Evolutionary conservation across 1,140 invertebrate genomes (phyloP).

Genomic region (Brachionus rotundiformis): DNA sequence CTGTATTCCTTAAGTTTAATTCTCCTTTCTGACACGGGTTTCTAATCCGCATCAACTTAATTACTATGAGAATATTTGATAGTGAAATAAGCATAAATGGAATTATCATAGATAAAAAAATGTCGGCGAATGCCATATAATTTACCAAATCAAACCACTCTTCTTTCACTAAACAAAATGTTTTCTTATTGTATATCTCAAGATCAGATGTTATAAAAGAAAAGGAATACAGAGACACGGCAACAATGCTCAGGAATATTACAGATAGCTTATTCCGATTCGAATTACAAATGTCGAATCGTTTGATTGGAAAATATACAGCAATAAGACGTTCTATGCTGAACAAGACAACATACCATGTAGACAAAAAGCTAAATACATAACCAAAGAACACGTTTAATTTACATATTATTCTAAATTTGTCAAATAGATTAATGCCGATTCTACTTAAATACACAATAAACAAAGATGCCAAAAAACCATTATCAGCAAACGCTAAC

Average conservation of each 20-base stretch:
- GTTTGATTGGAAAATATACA: conserved; percentile 59
- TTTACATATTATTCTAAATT: conserved; percentile 56
- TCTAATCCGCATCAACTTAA: background rate
- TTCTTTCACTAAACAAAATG: background rate
- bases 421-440: conserved; percentile 60
- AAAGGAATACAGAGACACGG: conserved; percentile 55
- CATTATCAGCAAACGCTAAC: conserved; percentile 66
- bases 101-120: conserved; percentile 30
- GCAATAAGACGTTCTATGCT: conserved; percentile 62
- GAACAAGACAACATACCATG: conserved; percentile 63
- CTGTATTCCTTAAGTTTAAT: background rate
- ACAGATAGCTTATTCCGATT: conserved; percentile 55
- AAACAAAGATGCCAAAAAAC: conserved; percentile 64
- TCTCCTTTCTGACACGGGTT: conserved; percentile 32
- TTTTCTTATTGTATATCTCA: conserved; percentile 4
- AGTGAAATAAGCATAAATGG: background rate
- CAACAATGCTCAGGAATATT: conserved; percentile 53
- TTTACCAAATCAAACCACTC: conserved; percentile 18
- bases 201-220: conserved; percentile 55
- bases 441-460: conserved; percentile 67
- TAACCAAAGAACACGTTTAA: conserved; percentile 59
- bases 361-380: conserved; percentile 60
- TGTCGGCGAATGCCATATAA: conserved; percentile 25
- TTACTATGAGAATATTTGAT: conserved; percentile 26
- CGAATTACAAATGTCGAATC: conserved; percentile 56